phyloP scores from a whole-genome alignment of 2,797 vertebrate genomes.

The Aeoliscus strigatus region DNA sequence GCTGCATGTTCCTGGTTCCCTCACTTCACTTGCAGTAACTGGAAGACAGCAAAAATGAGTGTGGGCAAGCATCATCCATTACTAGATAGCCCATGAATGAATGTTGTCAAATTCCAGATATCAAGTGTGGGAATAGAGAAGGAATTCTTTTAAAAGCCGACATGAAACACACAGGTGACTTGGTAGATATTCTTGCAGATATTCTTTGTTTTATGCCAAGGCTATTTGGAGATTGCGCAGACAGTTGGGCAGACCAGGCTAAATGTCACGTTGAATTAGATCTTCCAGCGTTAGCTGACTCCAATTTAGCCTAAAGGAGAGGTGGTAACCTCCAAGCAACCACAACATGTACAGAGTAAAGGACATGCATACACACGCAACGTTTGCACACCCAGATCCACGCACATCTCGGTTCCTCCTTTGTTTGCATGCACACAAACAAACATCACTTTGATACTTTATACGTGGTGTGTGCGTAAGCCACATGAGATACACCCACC shows the following conservation, averaged over 20 bases:
- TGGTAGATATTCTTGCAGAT: slow-evolving; percentile 13
- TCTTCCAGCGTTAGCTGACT: slow-evolving; percentile 49
- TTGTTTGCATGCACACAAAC: neutral
- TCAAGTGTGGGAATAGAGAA: too few species aligned
- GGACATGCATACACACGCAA: slow-evolving; percentile 49
- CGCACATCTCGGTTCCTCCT: neutral
- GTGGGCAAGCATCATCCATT: too few species aligned
- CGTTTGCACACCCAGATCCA: slow-evolving; percentile 15
- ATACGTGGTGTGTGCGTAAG: too few species aligned
- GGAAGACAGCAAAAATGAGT: too few species aligned
- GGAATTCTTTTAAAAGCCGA: too few species aligned
- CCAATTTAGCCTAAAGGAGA: slow-evolving; percentile 55
- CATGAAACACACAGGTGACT: neutral
- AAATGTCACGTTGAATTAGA: slow-evolving; percentile 69
- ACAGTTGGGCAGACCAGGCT: slow-evolving; percentile 41
- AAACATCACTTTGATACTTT: neutral
- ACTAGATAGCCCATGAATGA: too few species aligned
- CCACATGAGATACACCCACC: too few species aligned
- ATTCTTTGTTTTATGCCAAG: slow-evolving; percentile 31
- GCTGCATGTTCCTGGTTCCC: too few species aligned
- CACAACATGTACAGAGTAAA: slow-evolving; percentile 13
- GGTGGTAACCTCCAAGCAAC: slow-evolving; percentile 55
- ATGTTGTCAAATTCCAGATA: too few species aligned
- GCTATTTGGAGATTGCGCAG: slow-evolving; percentile 28
- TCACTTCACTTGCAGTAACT: too few species aligned